These are phyloP conservation scores for Protophormia terraenovae DNA, from an alignment of 2,888 invertebrate species.

Conservation along the genomic window DNA sequence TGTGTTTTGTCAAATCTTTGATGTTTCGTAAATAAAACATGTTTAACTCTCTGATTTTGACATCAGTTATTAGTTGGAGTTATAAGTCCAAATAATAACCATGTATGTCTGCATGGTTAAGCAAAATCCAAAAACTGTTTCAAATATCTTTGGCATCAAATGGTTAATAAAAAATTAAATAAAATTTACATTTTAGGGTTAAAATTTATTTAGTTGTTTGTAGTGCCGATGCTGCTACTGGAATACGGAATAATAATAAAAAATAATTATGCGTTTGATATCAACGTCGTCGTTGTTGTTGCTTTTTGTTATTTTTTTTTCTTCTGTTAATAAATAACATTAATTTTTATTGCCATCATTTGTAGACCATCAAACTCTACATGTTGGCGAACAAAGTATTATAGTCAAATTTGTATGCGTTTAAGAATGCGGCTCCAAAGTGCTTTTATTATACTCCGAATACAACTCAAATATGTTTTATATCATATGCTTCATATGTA, in stretches of 20 bases:
- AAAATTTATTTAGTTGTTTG: background rate
- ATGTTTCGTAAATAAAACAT: no score
- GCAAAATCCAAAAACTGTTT: background rate
- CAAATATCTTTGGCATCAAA: no score
- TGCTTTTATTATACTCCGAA: background rate
- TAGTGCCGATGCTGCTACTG: background rate
- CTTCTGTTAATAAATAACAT: slow-evolving; percentile 17
- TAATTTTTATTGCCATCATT: slow-evolving; percentile 59
- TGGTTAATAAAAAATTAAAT: no score
- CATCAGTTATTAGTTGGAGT: no score
- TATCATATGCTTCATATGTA: background rate
- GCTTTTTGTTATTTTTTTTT: background rate
- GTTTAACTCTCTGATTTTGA: no score
- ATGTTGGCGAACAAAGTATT: background rate
- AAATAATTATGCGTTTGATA: slow-evolving; percentile 28
- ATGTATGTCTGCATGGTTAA: no score
- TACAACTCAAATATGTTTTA: slow-evolving; percentile 12
- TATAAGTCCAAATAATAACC: no score
- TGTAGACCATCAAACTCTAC: slow-evolving; percentile 38
- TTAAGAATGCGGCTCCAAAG: slow-evolving; percentile 31
- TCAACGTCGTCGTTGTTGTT: background rate
- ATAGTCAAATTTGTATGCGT: slow-evolving; percentile 39
- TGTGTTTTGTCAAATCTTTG: no score
- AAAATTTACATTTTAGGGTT: slow-evolving; percentile 1
- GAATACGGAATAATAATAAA: background rate